Evolutionary conservation across 2,797 vertebrate species (phyloP), one percentile per base, ranked within the genome.

Genomic region (Lates japonicus): DNA sequence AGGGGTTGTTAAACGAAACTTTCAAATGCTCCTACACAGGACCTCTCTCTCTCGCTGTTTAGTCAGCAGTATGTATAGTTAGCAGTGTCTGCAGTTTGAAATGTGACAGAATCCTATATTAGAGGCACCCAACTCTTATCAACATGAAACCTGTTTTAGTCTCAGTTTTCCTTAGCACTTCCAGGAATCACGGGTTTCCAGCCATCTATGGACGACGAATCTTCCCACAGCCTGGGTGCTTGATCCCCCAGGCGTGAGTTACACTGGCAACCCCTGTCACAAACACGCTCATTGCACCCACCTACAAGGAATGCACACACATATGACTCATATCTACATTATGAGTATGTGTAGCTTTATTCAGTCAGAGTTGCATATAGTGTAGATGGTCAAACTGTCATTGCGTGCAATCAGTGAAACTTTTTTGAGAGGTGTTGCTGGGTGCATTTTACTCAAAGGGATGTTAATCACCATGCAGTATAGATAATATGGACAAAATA

Each of bases 231-330:
- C 85, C 96, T 55, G 94, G 94, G n/a, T n/a, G n/a, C n/a, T n/a
- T n/a, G n/a, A n/a, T n/a, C n/a, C n/a, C n/a, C n/a, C n/a, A 82
- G 92, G 94, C 85, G 96, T 96, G 90, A 96, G 95, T 95, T 73
- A 70, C 75, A 62, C 65, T 66, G 62, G 49, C 64, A 42, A 49
- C 51, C 62, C 67, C 76, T 19, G 68, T 48, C 58, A 44, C 74
- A 69, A 44, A 76, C 74, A 74, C 59, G 7, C 3, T 51, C 17
- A 29, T 31, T 5, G n/a, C n/a, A 11, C 68, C 9, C 58, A 66
- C 64, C 76, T 74, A 63, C 66, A 41, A 54, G 31, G 29, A 35
- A 22, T 60, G 42, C n/a, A n/a, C 62, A 80, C 64, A 17, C 9
- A 31, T 29, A 62, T 22, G 42, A 52, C 14, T 44, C 33, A 1